Conservation (phyloP, 2,888 invertebrate genomes). For the Gymnosoma rotundatum region DNA sequence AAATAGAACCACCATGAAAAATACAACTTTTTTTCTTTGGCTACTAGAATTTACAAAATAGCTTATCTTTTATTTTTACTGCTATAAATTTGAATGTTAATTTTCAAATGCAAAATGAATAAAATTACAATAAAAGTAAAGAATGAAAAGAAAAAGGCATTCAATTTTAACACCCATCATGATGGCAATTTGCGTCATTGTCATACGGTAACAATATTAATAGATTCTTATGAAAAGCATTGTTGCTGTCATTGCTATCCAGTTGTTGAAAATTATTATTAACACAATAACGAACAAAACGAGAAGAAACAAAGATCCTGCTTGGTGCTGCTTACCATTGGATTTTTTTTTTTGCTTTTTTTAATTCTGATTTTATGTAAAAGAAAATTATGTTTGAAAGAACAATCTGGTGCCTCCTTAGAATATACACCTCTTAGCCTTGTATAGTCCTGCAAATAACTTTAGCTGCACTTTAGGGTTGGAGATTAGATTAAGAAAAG, state of each 20-base stretch:
- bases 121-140: too few relatives aligned
- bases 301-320: too few relatives aligned
- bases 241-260: neutral
- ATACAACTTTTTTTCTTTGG: too few relatives aligned
- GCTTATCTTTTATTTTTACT: too few relatives aligned
- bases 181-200: conserved; percentile 44
- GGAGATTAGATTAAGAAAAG: neutral
- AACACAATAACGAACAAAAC: neutral
- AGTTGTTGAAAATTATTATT: conserved; percentile 34
- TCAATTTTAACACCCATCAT: too few relatives aligned
- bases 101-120: too few relatives aligned
- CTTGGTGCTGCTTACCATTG: too few relatives aligned
- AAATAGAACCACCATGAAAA: too few relatives aligned
- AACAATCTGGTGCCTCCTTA: conserved; percentile 46
- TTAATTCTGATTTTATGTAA: neutral
- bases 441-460: neutral
- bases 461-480: neutral
- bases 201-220: conserved; percentile 46
- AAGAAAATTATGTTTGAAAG: conserved; percentile 49
- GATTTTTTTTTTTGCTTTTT: too few relatives aligned
- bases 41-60: too few relatives aligned
- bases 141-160: too few relatives aligned
- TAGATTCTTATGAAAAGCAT: neutral
- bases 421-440: neutral
- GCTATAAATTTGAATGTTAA: too few relatives aligned